phyloP scores from a whole-genome alignment of 2,113 vertebrate genomes.

The Pollimyrus isidori region DNA sequence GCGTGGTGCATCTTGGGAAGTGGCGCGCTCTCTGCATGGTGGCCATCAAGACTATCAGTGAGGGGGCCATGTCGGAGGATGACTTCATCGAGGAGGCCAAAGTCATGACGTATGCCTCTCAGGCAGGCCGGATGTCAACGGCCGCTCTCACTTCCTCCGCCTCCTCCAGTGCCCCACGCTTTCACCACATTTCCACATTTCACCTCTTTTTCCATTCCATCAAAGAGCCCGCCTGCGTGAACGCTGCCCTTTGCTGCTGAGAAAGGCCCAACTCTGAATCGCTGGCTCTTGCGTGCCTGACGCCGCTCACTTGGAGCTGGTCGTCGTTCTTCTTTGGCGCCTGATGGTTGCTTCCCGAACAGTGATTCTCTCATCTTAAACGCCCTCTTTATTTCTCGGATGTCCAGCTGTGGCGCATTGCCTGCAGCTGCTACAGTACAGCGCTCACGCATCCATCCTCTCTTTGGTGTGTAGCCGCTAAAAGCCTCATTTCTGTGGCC shows the following conservation, averaged over 20 bases:
- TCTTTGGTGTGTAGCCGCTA: neutral
- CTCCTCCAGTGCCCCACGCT: neutral
- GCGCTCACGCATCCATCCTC: neutral
- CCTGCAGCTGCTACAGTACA: neutral
- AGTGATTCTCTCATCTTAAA: neutral
- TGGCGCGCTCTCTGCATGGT: slow-evolving; percentile 53
- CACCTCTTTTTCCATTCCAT: slow-evolving; percentile 16
- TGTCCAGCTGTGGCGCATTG: neutral
- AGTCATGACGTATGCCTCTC: slow-evolving; percentile 61
- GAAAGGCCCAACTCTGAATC: neutral
- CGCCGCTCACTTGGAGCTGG: neutral
- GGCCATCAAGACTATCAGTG: slow-evolving; percentile 61
- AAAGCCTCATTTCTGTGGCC: neutral
- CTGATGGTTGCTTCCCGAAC: slow-evolving; percentile 7
- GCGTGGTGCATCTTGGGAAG: slow-evolving; percentile 57
- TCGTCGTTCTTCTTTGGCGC: neutral
- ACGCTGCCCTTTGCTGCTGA: neutral
- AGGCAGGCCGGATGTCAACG: neutral
- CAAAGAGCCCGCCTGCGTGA: neutral
- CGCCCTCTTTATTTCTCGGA: too few relatives aligned
- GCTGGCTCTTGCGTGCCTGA: neutral
- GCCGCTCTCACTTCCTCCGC: neutral
- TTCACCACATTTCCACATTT: slow-evolving; percentile 14
- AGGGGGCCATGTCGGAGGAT: slow-evolving; percentile 69
- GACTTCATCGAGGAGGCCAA: slow-evolving; percentile 73